Evolutionary conservation across 2,888 invertebrate genomes (phyloP).

Genomic region (Melinopterus prodromus): DNA sequence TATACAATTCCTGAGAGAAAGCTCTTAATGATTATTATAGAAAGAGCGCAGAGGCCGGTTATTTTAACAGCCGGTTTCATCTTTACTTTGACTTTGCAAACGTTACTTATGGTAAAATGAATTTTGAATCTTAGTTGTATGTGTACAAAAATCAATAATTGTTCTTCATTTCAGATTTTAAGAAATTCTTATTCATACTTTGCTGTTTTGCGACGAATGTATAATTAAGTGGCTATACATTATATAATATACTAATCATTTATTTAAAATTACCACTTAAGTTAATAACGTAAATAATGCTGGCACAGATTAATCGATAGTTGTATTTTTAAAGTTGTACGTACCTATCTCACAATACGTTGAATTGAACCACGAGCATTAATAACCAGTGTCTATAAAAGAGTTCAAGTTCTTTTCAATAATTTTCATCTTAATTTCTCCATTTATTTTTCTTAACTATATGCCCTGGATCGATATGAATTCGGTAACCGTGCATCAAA

Average conservation of each 20-base stretch:
- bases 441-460: no score
- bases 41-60: slow-evolving; percentile 41
- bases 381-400: no score
- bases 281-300: no score
- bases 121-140: not conserved
- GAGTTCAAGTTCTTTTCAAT: no score
- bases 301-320: no score
- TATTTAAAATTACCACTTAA: no score
- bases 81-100: slow-evolving; percentile 38
- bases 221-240: not conserved
- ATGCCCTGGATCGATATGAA: no score
- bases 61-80: slow-evolving; percentile 41
- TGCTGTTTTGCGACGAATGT: not conserved
- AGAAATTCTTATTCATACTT: not conserved
- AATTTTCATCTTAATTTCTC: no score
- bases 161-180: not conserved
- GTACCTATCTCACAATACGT: no score
- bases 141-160: not conserved
- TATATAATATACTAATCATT: not conserved
- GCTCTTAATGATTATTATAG: slow-evolving; percentile 42
- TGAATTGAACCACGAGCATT: no score
- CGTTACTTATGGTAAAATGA: slow-evolving; percentile 40
- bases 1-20: slow-evolving; percentile 34
- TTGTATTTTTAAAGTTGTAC: no score
- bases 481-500: no score